A percentile compares a stretch with the other conserved stretches of the same genome.
These are phyloP conservation scores for Paradisaea rubra DNA, from an alignment of 2,113 vertebrate genomes.

Conservation along the genomic window DNA sequence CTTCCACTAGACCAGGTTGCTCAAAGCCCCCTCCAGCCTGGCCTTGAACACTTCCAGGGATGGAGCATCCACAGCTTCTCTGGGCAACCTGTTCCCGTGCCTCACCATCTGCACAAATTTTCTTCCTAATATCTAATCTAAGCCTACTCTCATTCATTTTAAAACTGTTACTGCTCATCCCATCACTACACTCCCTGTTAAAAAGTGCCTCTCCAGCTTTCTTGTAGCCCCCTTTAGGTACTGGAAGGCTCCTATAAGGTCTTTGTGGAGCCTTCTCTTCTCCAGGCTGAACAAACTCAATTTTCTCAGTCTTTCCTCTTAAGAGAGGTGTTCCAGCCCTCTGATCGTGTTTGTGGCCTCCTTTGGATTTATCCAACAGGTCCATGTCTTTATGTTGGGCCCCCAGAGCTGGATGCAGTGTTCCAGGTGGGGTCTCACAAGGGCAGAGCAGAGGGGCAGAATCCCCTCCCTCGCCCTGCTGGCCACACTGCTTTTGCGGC, in stretches of 20 bases:
- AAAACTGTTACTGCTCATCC: neutral
- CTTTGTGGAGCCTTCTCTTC: neutral
- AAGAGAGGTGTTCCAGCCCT: neutral
- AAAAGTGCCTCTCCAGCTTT: neutral
- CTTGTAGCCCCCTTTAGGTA: neutral
- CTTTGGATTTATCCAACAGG: neutral
- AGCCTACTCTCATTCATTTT: neutral
- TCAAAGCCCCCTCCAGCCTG: neutral
- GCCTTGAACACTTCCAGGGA: neutral
- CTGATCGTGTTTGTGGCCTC: neutral
- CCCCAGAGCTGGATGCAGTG: neutral
- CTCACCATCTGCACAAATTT: neutral
- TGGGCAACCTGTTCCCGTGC: neutral
- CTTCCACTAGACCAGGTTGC: neutral
- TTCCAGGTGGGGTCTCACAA: neutral
- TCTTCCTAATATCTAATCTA: neutral
- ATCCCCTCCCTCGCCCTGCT: neutral
- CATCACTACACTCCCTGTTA: neutral
- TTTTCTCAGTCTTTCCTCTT: neutral
- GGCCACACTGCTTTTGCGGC: rapidly evolving
- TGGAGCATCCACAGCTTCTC: neutral
- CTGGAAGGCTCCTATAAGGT: neutral
- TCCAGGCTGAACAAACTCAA: neutral
- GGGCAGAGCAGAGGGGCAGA: neutral
- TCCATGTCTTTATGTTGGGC: neutral